Conservation (phyloP, 1,140 invertebrate species). For the Drosophila bipectinata region DNA sequence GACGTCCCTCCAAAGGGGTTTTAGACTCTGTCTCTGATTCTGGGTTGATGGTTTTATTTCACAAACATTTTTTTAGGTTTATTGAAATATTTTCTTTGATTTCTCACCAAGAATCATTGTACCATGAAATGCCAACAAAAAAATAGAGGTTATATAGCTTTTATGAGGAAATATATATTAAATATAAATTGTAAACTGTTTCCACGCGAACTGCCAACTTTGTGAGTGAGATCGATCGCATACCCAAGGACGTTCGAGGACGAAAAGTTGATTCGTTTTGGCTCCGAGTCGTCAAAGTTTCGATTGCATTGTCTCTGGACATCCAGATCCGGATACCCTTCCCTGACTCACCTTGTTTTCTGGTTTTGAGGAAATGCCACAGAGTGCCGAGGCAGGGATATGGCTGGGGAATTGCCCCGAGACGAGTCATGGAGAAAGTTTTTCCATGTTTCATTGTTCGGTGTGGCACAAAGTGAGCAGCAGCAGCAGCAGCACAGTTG, state of each 20-base stretch:
- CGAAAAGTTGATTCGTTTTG: not conserved
- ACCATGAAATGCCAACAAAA: not conserved
- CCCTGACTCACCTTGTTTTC: slow-evolving; percentile 9
- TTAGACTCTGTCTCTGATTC: not conserved
- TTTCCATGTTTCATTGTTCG: slow-evolving; percentile 54
- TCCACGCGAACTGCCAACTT: not conserved
- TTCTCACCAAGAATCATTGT: not conserved
- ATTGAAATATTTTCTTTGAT: slow-evolving; percentile 1
- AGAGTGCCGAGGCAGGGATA: not conserved
- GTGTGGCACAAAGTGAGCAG: slow-evolving; percentile 47
- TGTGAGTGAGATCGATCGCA: not conserved
- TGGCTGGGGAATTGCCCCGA: slow-evolving; percentile 2
- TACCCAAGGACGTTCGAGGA: slow-evolving; percentile 1
- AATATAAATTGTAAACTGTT: not conserved
- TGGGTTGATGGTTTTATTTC: not conserved
- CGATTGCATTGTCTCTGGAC: slow-evolving; percentile 44
- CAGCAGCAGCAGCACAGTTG: slow-evolving; percentile 2
- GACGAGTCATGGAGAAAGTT: slow-evolving; percentile 20
- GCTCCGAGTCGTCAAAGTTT: slow-evolving; percentile 28
- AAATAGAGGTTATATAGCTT: not conserved
- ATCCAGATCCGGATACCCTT: slow-evolving; percentile 11
- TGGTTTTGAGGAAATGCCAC: not conserved
- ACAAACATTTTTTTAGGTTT: not conserved
- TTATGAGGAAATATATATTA: not conserved
- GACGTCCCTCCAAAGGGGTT: slow-evolving; percentile 13